Conservation (phyloP, 2,888 invertebrate species). For the Pollenia angustigena region DNA sequence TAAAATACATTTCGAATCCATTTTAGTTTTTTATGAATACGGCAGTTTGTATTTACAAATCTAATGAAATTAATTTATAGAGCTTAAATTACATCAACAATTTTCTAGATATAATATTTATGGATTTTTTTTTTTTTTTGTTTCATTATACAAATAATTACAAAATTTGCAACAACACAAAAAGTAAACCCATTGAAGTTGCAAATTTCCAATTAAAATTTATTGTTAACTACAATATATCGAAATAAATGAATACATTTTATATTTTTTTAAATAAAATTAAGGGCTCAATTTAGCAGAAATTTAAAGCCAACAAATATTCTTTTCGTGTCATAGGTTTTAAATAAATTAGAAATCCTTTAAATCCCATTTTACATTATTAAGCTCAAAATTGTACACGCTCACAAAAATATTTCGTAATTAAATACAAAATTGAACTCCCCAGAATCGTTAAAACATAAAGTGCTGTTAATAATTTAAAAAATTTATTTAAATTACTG, state of each 20-base stretch:
- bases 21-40: no score
- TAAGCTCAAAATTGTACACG: not conserved
- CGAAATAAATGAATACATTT: not conserved
- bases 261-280: not conserved
- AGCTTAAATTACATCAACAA: no score
- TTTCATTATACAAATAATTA: no score
- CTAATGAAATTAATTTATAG: no score
- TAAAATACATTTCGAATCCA: no score
- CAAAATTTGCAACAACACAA: not conserved
- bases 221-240: not conserved
- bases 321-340: not conserved
- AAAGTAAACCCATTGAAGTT: no score
- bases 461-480: conserved; percentile 44
- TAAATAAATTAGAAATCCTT: not conserved
- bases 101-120: no score
- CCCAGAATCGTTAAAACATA: conserved; percentile 39
- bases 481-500: conserved; percentile 55
- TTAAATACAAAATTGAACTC: conserved; percentile 27
- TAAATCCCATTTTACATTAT: not conserved
- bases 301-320: not conserved
- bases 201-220: not conserved
- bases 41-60: no score
- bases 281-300: conserved; percentile 12
- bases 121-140: no score
- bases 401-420: conserved; percentile 23